phyloP scores from a whole-genome alignment of 1,140 invertebrate genomes.

The Hyposmocoma kahamanoa region DNA sequence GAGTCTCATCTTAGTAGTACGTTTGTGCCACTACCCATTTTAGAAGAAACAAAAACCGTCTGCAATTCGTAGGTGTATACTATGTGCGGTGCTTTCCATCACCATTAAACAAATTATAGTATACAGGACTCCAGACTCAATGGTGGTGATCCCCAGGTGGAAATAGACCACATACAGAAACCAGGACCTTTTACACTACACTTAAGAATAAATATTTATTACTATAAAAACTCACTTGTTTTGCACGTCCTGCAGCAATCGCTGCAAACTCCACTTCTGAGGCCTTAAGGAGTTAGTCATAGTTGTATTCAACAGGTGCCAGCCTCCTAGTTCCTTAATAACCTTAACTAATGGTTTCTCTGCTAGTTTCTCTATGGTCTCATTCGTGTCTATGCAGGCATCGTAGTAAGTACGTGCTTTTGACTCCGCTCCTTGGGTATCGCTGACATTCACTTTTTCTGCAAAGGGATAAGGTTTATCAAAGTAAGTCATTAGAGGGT shows the following conservation, averaged over 20 bases:
- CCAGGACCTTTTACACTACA: background rate
- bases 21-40: too few species aligned
- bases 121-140: too few species aligned
- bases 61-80: too few species aligned
- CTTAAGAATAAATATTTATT: too few species aligned
- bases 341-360: constrained; percentile 87
- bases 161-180: background rate
- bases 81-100: too few species aligned
- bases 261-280: constrained; percentile 83
- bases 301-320: constrained; percentile 78
- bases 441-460: constrained; percentile 49
- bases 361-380: constrained; percentile 84
- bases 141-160: too few species aligned
- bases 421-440: constrained; percentile 79
- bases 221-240: constrained; percentile 75
- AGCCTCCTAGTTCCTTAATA: constrained; percentile 83
- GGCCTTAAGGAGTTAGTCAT: constrained; percentile 21
- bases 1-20: too few species aligned
- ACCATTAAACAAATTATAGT: too few species aligned
- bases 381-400: constrained; percentile 95
- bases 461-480: too few species aligned
- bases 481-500: too few species aligned
- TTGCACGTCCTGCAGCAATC: constrained; percentile 85
- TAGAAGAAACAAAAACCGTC: too few species aligned
- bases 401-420: constrained; percentile 94